Evolutionary conservation across 1,140 invertebrate genomes (phyloP).

Genomic region (Ceratina calcarata): DNA sequence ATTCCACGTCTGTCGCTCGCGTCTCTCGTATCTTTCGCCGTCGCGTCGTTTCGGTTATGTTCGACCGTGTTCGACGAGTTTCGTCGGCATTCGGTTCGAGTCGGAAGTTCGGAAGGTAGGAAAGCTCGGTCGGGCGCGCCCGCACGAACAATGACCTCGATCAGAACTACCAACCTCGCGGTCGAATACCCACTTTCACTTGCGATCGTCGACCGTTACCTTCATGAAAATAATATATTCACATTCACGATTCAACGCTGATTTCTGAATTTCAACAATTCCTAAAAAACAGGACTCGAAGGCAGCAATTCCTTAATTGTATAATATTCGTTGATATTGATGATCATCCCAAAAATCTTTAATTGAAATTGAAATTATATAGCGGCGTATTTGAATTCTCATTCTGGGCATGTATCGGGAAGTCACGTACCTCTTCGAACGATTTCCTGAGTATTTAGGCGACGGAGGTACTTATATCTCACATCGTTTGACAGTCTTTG

Average conservation of each 20-base stretch:
- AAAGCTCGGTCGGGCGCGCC: constrained; percentile 44
- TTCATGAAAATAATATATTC: constrained; percentile 17
- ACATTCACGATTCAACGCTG: background rate
- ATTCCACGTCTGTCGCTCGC: constrained; percentile 55
- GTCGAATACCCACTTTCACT: constrained; percentile 42
- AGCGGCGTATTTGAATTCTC: background rate
- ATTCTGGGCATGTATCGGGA: constrained; percentile 53
- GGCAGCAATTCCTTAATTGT: no score
- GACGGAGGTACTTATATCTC: background rate
- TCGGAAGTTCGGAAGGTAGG: constrained; percentile 21
- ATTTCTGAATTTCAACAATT: no score
- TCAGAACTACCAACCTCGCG: constrained; percentile 42
- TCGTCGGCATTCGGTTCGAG: constrained; percentile 21
- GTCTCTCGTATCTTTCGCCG: constrained; percentile 50
- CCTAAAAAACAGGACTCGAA: no score
- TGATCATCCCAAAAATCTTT: no score
- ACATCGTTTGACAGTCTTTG: background rate
- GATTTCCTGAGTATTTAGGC: constrained; percentile 35
- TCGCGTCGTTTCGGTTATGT: constrained; percentile 45
- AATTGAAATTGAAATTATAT: background rate
- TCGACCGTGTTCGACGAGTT: constrained; percentile 28
- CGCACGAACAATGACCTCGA: constrained; percentile 73
- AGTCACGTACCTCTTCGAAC: constrained; percentile 43
- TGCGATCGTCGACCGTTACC: constrained; percentile 6
- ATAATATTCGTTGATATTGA: no score